Conservation (phyloP, 2,113 vertebrate genomes). For the Morone saxatilis region DNA sequence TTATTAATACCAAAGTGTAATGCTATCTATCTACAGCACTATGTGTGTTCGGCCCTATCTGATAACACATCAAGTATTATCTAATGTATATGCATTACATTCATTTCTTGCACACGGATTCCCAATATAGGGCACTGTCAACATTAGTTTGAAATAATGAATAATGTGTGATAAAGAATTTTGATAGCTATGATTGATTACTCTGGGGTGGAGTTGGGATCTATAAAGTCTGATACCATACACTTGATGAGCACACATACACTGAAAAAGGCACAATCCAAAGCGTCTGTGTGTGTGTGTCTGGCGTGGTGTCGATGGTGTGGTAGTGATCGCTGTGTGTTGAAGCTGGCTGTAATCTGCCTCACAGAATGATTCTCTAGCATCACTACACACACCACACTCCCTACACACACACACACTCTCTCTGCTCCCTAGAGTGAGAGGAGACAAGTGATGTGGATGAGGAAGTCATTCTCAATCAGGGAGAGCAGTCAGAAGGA, state of each 20-base stretch:
- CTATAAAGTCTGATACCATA: background rate
- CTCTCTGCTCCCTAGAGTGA: background rate
- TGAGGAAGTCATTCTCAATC: conserved; percentile 22
- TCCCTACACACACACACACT: background rate
- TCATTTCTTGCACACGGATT: background rate
- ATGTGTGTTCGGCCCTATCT: background rate
- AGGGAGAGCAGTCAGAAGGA: conserved; percentile 11
- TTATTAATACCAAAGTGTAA: too few species aligned
- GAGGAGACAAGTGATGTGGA: conserved; percentile 20
- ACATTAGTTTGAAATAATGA: too few species aligned
- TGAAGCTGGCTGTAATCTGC: too few species aligned
- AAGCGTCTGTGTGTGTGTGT: background rate
- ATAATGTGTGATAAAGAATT: background rate
- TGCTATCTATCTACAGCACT: too few species aligned
- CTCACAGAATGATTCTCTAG: too few species aligned
- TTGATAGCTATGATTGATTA: background rate
- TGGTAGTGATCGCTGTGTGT: too few species aligned
- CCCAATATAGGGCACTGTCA: background rate
- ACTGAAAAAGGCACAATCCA: background rate
- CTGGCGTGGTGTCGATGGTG: too few species aligned
- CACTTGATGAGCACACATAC: background rate
- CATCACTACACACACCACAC: too few species aligned
- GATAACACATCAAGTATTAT: background rate
- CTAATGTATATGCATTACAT: too few species aligned
- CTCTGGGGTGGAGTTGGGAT: background rate